phyloP scores from a whole-genome alignment of 2,888 invertebrate species.

The Plagodis pulveraria region DNA sequence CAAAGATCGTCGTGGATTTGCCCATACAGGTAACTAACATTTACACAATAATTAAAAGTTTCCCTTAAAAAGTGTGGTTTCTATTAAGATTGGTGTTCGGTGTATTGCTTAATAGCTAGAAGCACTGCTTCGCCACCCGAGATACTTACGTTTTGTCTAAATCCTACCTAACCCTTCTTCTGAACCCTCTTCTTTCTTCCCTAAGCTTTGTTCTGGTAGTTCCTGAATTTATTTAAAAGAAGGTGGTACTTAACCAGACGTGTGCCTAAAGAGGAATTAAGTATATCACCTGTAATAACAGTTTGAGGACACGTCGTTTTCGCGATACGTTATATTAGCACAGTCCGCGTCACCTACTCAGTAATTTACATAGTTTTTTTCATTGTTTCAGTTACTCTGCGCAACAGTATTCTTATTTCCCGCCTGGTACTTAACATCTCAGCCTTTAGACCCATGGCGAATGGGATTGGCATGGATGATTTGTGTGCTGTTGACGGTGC shows the following conservation, averaged over 20 bases:
- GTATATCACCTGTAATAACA: no score
- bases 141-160: no score
- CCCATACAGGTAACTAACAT: conserved; percentile 86
- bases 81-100: no score
- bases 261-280: no score
- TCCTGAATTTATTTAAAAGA: no score
- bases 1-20: conserved; percentile 90
- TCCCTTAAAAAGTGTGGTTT: no score
- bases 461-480: conserved; percentile 88
- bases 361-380: not conserved
- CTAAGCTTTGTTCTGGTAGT: no score
- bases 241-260: not conserved
- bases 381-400: conserved; percentile 85
- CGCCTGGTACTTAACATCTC: conserved; percentile 92
- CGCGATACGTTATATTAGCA: not conserved
- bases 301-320: not conserved
- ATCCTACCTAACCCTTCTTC: no score
- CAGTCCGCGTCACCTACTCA: not conserved
- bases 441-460: conserved; percentile 86
- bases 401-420: conserved; percentile 89
- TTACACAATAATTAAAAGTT: no score
- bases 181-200: no score
- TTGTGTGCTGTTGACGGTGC: conserved; percentile 87
- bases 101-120: no score
- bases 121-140: no score